phyloP scores from a whole-genome alignment of 2,113 vertebrate species.

The Balaeniceps rex region DNA sequence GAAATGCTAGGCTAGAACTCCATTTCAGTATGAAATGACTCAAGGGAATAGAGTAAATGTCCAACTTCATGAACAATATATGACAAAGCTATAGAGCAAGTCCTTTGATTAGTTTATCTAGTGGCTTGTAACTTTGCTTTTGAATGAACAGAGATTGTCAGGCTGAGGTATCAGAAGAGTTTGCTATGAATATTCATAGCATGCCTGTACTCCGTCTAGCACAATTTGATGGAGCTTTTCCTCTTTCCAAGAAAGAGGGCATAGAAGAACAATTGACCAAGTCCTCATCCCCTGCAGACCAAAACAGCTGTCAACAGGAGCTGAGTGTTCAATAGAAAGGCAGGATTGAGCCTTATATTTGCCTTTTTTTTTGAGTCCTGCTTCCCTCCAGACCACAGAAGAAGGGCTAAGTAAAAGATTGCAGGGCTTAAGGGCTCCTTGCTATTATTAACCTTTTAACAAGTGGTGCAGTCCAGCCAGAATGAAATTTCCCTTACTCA shows the following conservation, averaged over 20 bases:
- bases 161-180: not conserved
- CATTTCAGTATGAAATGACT: conserved; percentile 29
- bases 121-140: not conserved
- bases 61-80: not conserved
- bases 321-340: not conserved
- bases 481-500: not conserved
- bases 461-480: not conserved
- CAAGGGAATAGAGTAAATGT: not conserved
- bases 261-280: not conserved
- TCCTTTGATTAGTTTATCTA: conserved; percentile 24
- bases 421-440: not conserved
- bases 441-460: not conserved
- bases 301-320: not conserved
- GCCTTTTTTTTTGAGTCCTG: not conserved
- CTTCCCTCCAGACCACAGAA: not conserved
- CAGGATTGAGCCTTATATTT: not conserved
- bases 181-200: not conserved
- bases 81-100: not conserved
- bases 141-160: not conserved
- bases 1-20: conserved; percentile 4
- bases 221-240: not conserved
- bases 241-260: not conserved
- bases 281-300: not conserved
- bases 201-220: not conserved
- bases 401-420: not conserved